Conservation (phyloP, 2,113 vertebrate species). For the Archocentrus centrarchus region DNA sequence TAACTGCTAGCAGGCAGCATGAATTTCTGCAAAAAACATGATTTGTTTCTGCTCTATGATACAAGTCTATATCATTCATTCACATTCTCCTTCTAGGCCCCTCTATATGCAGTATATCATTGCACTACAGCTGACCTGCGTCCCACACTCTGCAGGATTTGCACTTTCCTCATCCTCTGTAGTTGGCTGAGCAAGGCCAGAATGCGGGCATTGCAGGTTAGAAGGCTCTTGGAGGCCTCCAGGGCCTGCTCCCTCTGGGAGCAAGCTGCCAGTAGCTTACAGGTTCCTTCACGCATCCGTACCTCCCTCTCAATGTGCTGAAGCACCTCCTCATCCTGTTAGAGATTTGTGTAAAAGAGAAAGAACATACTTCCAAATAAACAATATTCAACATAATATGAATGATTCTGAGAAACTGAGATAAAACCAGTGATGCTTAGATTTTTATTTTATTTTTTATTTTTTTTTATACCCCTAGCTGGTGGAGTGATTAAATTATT, state of each 20-base stretch:
- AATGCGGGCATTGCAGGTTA: slow-evolving; percentile 85
- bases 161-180: slow-evolving; percentile 84
- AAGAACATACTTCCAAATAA: not conserved
- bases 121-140: slow-evolving; percentile 52
- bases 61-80: too few species aligned
- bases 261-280: slow-evolving; percentile 86
- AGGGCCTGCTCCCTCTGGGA: slow-evolving; percentile 87
- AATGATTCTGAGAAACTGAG: too few species aligned
- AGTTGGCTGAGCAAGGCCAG: slow-evolving; percentile 87
- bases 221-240: slow-evolving; percentile 87
- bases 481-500: too few species aligned
- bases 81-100: not conserved
- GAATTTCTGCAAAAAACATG: not conserved
- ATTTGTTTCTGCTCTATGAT: not conserved
- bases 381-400: too few species aligned
- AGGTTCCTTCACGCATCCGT: slow-evolving; percentile 87
- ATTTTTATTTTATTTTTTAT: not conserved
- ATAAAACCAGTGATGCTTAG: not conserved
- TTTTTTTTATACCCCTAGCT: too few species aligned
- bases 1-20: not conserved
- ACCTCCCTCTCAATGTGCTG: slow-evolving; percentile 88
- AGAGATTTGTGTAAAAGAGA: not conserved
- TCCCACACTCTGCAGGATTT: slow-evolving; percentile 80
- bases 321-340: slow-evolving; percentile 77
- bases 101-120: not conserved